These are phyloP conservation scores for Tinea trinotella DNA, from an alignment of 2,888 invertebrate genomes.

Conservation along the genomic window DNA sequence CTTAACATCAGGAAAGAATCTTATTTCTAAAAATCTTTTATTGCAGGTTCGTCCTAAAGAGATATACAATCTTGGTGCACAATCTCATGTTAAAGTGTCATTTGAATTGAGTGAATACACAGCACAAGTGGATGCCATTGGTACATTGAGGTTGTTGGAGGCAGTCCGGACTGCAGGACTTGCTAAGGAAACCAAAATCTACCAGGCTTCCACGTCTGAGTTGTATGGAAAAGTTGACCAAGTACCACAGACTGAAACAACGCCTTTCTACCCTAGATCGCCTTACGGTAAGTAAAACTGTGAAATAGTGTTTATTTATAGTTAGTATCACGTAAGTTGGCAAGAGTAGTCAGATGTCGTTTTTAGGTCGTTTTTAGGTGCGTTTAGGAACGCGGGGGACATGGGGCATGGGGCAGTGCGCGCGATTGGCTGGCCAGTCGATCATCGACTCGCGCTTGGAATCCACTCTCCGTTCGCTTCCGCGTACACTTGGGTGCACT, in stretches of 20 bases:
- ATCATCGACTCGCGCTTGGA: no score
- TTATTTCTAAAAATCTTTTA: no score
- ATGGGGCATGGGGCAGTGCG: no score
- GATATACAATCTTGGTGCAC: conserved; percentile 98
- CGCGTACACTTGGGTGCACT: no score
- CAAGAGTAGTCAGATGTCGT: no score
- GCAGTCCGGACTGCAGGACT: conserved; percentile 92
- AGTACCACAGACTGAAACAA: conserved; percentile 93
- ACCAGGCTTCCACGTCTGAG: conserved; percentile 97
- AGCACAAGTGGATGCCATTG: conserved; percentile 97
- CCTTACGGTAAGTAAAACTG: conserved; percentile 93
- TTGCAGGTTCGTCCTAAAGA: conserved; percentile 83
- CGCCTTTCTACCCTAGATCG: conserved; percentile 96
- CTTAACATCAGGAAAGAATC: no score
- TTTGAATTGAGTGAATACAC: conserved; percentile 99
- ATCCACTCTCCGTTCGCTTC: no score
- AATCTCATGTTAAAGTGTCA: conserved; percentile 99
- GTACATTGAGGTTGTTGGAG: conserved; percentile 90
- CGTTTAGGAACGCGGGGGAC: no score
- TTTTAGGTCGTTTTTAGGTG: no score
- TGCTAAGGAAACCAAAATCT: conserved; percentile 86
- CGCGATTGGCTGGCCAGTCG: no score
- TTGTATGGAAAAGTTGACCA: conserved; percentile 94
- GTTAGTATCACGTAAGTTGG: no score
- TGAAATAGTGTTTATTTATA: no score